Evolutionary conservation across 2,113 vertebrate species (phyloP).

Genomic region (Alethe castanea): DNA sequence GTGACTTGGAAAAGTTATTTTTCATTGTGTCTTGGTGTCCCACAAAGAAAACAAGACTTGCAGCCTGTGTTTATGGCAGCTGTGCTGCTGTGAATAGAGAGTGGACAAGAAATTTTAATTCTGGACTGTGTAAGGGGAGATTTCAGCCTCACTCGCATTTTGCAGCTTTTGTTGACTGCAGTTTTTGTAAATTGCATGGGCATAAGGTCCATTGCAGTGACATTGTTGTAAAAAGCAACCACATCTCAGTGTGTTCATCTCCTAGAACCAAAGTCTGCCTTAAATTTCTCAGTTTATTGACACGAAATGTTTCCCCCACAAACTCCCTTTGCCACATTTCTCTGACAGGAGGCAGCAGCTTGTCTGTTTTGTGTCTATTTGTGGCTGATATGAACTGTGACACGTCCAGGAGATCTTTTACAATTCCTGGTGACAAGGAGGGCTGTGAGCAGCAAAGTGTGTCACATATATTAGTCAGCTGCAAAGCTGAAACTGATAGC

Average conservation of each 20-base stretch:
- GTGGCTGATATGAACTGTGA: neutral
- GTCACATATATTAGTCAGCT: neutral
- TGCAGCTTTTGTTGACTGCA: neutral
- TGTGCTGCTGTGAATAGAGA: neutral
- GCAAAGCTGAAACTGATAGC: neutral
- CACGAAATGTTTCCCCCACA: neutral
- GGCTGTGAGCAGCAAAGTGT: neutral
- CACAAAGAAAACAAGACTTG: neutral
- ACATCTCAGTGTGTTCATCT: neutral
- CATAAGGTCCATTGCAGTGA: neutral
- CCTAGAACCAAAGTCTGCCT: neutral
- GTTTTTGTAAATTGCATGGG: neutral
- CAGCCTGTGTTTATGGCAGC: neutral
- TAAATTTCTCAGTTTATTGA: neutral
- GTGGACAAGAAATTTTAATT: neutral
- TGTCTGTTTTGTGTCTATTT: neutral
- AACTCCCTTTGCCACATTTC: neutral
- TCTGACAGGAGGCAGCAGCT: neutral
- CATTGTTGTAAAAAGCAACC: neutral
- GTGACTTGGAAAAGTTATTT: neutral
- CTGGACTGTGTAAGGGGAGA: neutral
- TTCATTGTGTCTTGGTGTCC: neutral
- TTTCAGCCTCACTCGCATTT: neutral
- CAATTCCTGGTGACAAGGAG: neutral
- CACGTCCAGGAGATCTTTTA: neutral